phyloP scores from a whole-genome alignment of 2,888 invertebrate species.

The Leucophenga maculata region DNA sequence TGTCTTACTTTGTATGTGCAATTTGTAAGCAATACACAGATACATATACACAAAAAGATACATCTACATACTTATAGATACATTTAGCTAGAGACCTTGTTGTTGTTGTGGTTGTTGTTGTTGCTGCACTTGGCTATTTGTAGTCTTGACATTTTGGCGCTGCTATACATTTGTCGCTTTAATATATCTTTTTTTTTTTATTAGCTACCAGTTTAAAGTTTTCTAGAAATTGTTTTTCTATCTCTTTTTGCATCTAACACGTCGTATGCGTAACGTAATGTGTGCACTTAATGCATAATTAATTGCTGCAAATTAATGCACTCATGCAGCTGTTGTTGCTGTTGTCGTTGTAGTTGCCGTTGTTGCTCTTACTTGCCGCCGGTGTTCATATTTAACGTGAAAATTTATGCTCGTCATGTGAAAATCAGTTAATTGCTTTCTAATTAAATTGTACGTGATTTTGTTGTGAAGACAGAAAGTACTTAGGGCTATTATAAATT shows the following conservation, averaged over 20 bases:
- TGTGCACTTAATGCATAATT: constrained; percentile 52
- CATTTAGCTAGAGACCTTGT: constrained; percentile 7
- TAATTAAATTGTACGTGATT: constrained; percentile 45
- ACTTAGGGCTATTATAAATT: too few species aligned
- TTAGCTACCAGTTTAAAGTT: too few species aligned
- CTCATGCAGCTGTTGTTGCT: constrained; percentile 4
- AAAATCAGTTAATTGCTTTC: constrained; percentile 51
- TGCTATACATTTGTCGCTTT: background rate
- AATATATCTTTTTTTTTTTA: background rate
- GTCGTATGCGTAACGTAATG: too few species aligned
- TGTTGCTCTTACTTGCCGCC: too few species aligned
- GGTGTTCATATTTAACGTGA: background rate
- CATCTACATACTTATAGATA: background rate
- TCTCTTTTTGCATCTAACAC: constrained; percentile 2
- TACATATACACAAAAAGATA: background rate
- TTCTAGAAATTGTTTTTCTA: background rate
- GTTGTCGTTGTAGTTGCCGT: background rate
- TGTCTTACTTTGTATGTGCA: constrained; percentile 58
- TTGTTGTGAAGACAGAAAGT: too few species aligned
- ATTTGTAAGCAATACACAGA: constrained; percentile 45
- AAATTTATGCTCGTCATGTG: constrained; percentile 19
- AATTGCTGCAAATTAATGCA: constrained; percentile 51
- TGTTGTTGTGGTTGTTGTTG: too few species aligned
- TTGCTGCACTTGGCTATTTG: constrained; percentile 16
- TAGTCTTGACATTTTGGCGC: constrained; percentile 26